Evolutionary conservation across 2,888 invertebrate genomes (phyloP).

Genomic region (Malthinus seriepunctatus): DNA sequence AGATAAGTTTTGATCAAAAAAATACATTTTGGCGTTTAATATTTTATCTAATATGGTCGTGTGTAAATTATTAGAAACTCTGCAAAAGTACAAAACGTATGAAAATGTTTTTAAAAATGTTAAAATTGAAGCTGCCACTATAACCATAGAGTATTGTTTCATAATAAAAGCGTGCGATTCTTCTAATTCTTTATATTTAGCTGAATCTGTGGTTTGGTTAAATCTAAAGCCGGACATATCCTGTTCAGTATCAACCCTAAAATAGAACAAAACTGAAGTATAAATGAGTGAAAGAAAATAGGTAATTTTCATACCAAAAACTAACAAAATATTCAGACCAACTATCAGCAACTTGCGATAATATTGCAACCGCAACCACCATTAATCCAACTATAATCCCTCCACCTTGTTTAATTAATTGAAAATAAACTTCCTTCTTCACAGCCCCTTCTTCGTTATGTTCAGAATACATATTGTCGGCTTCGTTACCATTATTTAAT

Average conservation of each 20-base stretch:
- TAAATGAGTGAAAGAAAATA: background rate
- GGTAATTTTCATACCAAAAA: conserved; percentile 34
- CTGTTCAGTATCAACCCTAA: conserved; percentile 28
- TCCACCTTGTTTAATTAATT: conserved; percentile 40
- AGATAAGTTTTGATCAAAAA: conserved; percentile 21
- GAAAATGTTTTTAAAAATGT: conserved; percentile 37
- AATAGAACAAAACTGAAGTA: background rate
- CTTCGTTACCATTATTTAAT: background rate
- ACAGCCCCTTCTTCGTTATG: conserved; percentile 39
- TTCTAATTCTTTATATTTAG: conserved; percentile 3
- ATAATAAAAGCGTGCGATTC: conserved; percentile 17
- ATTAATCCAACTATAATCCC: conserved; percentile 33
- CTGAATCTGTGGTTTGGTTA: conserved; percentile 8
- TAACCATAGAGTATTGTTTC: conserved; percentile 37
- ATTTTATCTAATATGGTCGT: conserved; percentile 18
- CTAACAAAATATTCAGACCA: conserved; percentile 37
- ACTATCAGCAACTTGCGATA: conserved; percentile 34
- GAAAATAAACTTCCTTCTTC: conserved; percentile 35
- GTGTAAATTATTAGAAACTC: conserved; percentile 21
- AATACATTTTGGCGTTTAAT: conserved; percentile 17
- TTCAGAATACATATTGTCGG: conserved; percentile 40
- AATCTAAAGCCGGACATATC: background rate
- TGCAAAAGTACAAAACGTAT: conserved; percentile 15
- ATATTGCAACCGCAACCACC: conserved; percentile 33
- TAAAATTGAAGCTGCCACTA: conserved; percentile 34